These are phyloP conservation scores for Drosophila repletoides DNA, from an alignment of 1,140 invertebrate species.

Conservation along the genomic window DNA sequence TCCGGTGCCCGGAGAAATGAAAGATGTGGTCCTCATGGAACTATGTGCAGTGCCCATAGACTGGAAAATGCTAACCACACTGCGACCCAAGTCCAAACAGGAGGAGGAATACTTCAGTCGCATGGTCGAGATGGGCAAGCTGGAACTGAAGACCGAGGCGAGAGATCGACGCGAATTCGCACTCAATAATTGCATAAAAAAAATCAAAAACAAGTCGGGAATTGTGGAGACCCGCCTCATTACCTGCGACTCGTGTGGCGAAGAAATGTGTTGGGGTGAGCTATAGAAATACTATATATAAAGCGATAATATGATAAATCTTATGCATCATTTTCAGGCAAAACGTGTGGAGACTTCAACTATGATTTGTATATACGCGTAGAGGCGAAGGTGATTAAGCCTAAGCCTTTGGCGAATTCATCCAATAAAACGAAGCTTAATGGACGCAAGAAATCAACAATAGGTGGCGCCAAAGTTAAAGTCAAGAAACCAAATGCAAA, in stretches of 20 bases:
- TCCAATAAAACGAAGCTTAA: conserved; percentile 71
- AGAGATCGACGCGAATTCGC: conserved; percentile 86
- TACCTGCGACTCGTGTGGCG: conserved; percentile 90
- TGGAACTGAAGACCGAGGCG: conserved; percentile 87
- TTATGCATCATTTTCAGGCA: too few relatives aligned
- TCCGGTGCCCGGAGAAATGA: conserved; percentile 92
- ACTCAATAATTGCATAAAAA: conserved; percentile 86
- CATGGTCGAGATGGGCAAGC: conserved; percentile 91
- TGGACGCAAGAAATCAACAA: conserved; percentile 85
- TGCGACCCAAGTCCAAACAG: conserved; percentile 90
- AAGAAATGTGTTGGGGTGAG: conserved; percentile 91
- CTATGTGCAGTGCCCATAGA: conserved; percentile 93
- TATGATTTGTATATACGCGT: conserved; percentile 83
- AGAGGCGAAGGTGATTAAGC: conserved; percentile 72
- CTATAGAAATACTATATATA: too few relatives aligned
- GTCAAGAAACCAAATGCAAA: conserved; percentile 57
- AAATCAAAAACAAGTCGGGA: conserved; percentile 90
- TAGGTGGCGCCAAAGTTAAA: conserved; percentile 85
- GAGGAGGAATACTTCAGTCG: conserved; percentile 95
- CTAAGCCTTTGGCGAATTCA: conserved; percentile 51
- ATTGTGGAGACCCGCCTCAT: conserved; percentile 89
- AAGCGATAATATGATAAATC: too few relatives aligned
- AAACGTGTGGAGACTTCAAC: conserved; percentile 82
- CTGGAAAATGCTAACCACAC: conserved; percentile 95
- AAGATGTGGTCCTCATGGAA: conserved; percentile 86